These are phyloP conservation scores for Melanargia galathea DNA, from an alignment of 2,888 invertebrate species.

Conservation along the genomic window DNA sequence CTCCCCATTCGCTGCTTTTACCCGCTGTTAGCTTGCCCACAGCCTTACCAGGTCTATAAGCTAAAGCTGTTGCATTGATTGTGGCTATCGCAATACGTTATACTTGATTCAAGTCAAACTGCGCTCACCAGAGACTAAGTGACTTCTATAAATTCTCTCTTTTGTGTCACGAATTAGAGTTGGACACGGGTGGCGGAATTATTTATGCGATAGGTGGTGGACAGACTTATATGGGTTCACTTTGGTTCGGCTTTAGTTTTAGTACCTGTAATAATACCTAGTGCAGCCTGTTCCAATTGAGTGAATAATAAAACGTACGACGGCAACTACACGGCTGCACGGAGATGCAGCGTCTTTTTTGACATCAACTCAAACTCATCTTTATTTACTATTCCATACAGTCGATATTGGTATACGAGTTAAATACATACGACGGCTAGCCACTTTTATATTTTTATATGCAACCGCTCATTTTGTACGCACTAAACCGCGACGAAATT, in stretches of 20 bases:
- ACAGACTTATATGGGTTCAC: not conserved
- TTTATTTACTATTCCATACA: no score
- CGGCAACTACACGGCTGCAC: not conserved
- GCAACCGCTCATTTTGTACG: no score
- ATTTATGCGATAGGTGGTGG: not conserved
- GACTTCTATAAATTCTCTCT: slow-evolving; percentile 12
- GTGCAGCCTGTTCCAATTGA: not conserved
- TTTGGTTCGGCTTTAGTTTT: not conserved
- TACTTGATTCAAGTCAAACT: not conserved
- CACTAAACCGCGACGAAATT: no score
- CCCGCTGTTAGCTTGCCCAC: not conserved
- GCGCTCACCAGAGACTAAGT: not conserved
- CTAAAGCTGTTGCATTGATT: not conserved
- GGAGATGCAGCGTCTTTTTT: no score
- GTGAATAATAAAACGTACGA: not conserved
- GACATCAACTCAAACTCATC: no score
- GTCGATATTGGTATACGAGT: no score
- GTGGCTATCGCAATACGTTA: not conserved
- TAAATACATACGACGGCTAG: no score
- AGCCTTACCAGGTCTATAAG: not conserved
- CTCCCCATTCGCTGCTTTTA: no score
- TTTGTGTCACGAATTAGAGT: not conserved
- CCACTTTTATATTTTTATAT: no score
- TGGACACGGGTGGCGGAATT: not conserved
- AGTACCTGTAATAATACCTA: not conserved